Base-by-base conservation (phyloP, 2,888 invertebrate genomes). In the Erynnis tages region DNA sequence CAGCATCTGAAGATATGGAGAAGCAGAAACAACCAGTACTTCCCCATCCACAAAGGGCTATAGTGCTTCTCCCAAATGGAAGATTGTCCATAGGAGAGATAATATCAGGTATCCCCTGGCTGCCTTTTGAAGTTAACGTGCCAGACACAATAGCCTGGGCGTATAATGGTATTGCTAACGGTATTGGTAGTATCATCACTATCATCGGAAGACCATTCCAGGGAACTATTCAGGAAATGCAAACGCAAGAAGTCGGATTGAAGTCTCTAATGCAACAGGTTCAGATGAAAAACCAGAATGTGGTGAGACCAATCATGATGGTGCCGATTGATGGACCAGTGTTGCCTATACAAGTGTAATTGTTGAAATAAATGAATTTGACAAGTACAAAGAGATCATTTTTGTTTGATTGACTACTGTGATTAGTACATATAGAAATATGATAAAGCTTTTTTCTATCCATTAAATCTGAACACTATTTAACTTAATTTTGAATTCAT, bases 61-160 rank as follows among this genome's bases (percentile, higher is more conserved):
- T 76, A 27, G 43, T 82, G 35, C 56, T 83, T 0, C 17, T 69
- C 30, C 69, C 71, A 8, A 64, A 25, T 50, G 73, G 74, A 10
- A 76, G 79, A 62, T 61, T 72, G 8, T 68, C 73, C 1, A 70
- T 89, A 8, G 90, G 91, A 2, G 81, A 79, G 25, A 72, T 91
- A 41, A 91, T 93, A 53, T 84, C 88, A 10, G 71, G 76, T 3
- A 86, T 91, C 16, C 90, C 91, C 0, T 91, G 91, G 67, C 74
- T 93, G 13, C 93, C 93, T 0, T 78, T 93, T 46, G 91, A 93
- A 74, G 74, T 93, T 1, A 93, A 93, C 65, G 91, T 93, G 0
- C 93, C 93, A 1, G 92, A 93, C 60, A 77, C 90, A 0, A 77
- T 93, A 45, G 71, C 79, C 0, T 86, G 84, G 85, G 79, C 76